These are phyloP conservation scores for Poecile atricapillus DNA, from an alignment of 2,113 vertebrate genomes.

Conservation along the genomic window DNA sequence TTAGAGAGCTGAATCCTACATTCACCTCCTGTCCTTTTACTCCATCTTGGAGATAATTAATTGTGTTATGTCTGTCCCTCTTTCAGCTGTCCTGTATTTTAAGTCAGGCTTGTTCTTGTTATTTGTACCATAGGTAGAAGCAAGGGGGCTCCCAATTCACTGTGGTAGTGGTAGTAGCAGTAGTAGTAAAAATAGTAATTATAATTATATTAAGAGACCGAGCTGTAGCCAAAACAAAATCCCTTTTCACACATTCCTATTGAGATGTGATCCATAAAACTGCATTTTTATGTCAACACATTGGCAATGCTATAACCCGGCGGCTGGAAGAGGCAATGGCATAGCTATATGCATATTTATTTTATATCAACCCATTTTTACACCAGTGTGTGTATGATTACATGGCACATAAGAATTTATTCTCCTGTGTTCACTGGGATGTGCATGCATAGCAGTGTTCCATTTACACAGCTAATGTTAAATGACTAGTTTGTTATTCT, in stretches of 20 bases:
- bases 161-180: neutral
- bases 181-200: conserved; percentile 47
- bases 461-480: neutral
- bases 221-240: conserved; percentile 40
- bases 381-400: neutral
- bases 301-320: neutral
- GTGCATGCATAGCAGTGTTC: neutral
- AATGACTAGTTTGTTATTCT: neutral
- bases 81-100: neutral
- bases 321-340: neutral
- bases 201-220: conserved; percentile 41
- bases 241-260: conserved; percentile 34
- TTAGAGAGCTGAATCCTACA: neutral
- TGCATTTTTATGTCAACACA: conserved; percentile 42
- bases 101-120: neutral
- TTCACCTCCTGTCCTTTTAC: neutral
- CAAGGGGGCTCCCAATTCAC: neutral
- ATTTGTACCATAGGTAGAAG: neutral
- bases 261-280: conserved; percentile 48
- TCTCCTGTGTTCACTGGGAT: neutral
- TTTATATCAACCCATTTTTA: neutral
- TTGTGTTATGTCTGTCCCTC: neutral
- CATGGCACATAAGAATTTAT: neutral
- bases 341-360: neutral
- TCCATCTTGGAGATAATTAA: neutral